phyloP scores from a whole-genome alignment of 2,113 vertebrate genomes.

The Psammodynastes pulverulentus region DNA sequence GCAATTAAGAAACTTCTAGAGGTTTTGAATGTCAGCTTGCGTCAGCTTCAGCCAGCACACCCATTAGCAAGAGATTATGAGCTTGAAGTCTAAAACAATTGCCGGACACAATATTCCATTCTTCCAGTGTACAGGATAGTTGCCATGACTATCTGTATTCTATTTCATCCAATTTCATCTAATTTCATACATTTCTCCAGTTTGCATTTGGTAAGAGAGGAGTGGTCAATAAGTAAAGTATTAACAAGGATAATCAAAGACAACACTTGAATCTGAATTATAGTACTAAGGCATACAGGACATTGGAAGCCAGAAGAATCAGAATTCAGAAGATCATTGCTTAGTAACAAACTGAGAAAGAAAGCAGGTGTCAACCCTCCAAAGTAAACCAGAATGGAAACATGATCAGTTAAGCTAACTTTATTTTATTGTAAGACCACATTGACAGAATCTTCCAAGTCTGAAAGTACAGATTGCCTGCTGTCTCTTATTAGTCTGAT shows the following conservation, averaged over 20 bases:
- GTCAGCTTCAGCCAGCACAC: not conserved
- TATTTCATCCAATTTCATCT: not conserved
- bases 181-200: not conserved
- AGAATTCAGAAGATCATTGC: not conserved
- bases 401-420: not conserved
- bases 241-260: not conserved
- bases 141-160: slow-evolving; percentile 1
- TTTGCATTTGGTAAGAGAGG: not conserved
- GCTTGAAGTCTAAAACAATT: not conserved
- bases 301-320: not conserved
- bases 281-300: not conserved
- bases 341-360: not conserved
- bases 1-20: not conserved
- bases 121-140: not conserved
- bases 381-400: not conserved
- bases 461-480: not conserved
- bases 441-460: not conserved
- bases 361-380: not conserved
- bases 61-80: not conserved
- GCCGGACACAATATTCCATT: not conserved
- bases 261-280: not conserved
- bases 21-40: not conserved
- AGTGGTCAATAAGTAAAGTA: not conserved
- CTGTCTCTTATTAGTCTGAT: not conserved
- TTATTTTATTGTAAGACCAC: not conserved